phyloP scores from a whole-genome alignment of 2,113 vertebrate genomes.

The human region GRCh38 chr18:42679001-42679500 shows the following conservation, averaged over 20 bases:
- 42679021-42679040: too few species aligned
- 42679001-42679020: too few species aligned
- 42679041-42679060: too few species aligned
- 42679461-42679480: background rate
- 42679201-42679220: background rate
- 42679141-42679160: slow-evolving; percentile 44
- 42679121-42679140: slow-evolving; percentile 43
- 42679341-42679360: slow-evolving; percentile 28
- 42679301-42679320: slow-evolving; percentile 31
- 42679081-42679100: too few species aligned
- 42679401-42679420: slow-evolving; percentile 62
- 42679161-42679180: background rate
- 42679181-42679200: slow-evolving; percentile 27
- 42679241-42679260: slow-evolving; percentile 63
- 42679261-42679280: slow-evolving; percentile 50
- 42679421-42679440: slow-evolving; percentile 57
- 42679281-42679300: background rate
- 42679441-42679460: background rate
- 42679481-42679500: background rate
- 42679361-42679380: slow-evolving; percentile 65
- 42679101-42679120: too few species aligned
- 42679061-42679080: too few species aligned
- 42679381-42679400: slow-evolving; percentile 49
- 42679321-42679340: slow-evolving; percentile 1
- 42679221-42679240: background rate